These are phyloP conservation scores for Drosophila mimica DNA, from an alignment of 2,888 invertebrate genomes.

Conservation along the genomic window DNA sequence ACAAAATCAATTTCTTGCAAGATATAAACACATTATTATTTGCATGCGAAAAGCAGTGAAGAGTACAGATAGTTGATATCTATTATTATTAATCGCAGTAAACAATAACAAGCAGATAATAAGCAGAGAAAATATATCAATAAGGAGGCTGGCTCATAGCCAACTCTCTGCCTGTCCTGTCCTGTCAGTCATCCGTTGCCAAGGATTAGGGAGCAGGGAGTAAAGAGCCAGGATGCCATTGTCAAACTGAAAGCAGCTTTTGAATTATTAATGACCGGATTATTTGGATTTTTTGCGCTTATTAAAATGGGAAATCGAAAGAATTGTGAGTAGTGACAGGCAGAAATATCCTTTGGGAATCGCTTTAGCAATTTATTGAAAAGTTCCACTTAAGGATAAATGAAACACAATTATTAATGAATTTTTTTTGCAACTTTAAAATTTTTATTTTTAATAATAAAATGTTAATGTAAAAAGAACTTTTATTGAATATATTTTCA, in stretches of 20 bases:
- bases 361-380: conserved; percentile 4
- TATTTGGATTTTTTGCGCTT: conserved; percentile 35
- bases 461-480: neutral
- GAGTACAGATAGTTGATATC: conserved; percentile 1
- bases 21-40: conserved; percentile 12
- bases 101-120: neutral
- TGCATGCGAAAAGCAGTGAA: conserved; percentile 5
- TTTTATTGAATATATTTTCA: neutral
- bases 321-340: conserved; percentile 9
- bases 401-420: neutral
- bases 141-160: neutral
- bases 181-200: neutral
- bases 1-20: conserved; percentile 35
- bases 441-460: neutral
- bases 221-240: conserved; percentile 1
- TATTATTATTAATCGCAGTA: neutral
- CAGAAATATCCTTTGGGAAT: conserved; percentile 20
- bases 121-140: neutral
- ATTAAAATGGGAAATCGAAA: conserved; percentile 34
- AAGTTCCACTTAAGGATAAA: neutral
- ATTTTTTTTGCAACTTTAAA: neutral
- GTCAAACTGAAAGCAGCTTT: conserved; percentile 29
- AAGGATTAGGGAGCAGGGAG: neutral
- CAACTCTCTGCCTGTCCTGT: neutral
- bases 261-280: conserved; percentile 62